Conservation (phyloP, 2,888 invertebrate species). For the Lampropteryx suffumata region DNA sequence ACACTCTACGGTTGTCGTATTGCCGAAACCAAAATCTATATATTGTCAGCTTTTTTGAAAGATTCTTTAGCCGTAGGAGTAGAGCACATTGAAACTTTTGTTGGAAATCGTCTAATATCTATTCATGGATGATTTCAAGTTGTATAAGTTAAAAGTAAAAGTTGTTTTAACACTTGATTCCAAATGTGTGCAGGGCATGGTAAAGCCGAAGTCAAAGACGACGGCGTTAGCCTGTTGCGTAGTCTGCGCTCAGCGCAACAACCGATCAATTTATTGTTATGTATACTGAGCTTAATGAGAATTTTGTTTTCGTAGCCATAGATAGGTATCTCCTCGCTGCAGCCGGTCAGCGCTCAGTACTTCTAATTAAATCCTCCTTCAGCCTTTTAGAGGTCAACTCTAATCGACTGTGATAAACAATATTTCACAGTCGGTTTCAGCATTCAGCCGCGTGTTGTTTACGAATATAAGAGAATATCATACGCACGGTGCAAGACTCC, state of each 20-base stretch:
- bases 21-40: no score
- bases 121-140: no score
- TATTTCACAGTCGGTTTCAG: not conserved
- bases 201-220: no score
- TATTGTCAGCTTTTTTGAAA: no score
- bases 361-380: conserved; percentile 8
- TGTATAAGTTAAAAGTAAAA: no score
- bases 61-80: no score
- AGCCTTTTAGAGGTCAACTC: conserved; percentile 11
- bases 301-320: conserved; percentile 31
- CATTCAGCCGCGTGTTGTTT: not conserved
- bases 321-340: conserved; percentile 26
- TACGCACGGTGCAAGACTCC: conserved; percentile 40
- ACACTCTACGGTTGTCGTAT: no score
- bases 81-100: no score
- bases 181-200: no score
- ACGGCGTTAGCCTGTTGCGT: no score
- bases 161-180: no score
- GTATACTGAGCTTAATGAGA: conserved; percentile 33
- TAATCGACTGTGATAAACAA: conserved; percentile 5
- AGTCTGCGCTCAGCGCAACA: conserved; percentile 31
- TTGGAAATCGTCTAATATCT: no score
- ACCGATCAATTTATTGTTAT: conserved; percentile 37
- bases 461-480: not conserved
- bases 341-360: conserved; percentile 10